Evolutionary conservation across 2,797 vertebrate genomes (phyloP).

Genomic region (Anableps anableps): DNA sequence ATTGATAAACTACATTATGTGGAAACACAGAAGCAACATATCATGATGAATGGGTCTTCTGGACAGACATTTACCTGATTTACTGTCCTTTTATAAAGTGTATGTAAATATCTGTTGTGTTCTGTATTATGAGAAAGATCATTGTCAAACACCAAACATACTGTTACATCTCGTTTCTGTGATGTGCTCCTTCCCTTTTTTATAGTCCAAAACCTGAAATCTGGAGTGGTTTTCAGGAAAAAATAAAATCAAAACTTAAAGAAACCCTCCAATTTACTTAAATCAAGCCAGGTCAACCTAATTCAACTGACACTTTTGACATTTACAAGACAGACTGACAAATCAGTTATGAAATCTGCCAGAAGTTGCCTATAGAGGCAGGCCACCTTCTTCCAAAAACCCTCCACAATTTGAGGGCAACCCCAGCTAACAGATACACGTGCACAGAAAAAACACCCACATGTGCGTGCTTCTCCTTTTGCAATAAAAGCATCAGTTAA

Average conservation of each 20-base stretch:
- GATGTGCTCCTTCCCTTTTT: neutral
- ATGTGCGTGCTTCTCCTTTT: constrained; percentile 16
- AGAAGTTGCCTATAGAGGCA: constrained; percentile 6
- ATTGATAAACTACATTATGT: neutral
- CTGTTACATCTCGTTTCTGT: neutral
- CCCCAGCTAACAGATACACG: constrained; percentile 1
- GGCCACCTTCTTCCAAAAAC: constrained; percentile 1
- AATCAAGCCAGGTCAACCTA: neutral
- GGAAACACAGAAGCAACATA: neutral
- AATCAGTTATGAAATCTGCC: constrained; percentile 17
- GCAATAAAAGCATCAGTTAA: constrained; percentile 59
- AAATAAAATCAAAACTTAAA: neutral
- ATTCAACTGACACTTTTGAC: constrained; percentile 10
- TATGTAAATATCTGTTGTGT: neutral
- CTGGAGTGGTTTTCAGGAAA: neutral
- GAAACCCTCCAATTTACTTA: neutral
- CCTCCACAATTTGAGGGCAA: constrained; percentile 13
- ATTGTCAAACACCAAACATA: neutral
- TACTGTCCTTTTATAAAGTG: neutral
- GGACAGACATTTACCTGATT: neutral
- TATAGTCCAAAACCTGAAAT: neutral
- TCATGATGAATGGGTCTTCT: neutral
- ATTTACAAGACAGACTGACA: constrained; percentile 13
- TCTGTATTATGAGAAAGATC: neutral
- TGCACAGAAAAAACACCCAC: constrained; percentile 8